phyloP scores from a whole-genome alignment of 2,113 vertebrate genomes.

The Panthera tigris region DNA sequence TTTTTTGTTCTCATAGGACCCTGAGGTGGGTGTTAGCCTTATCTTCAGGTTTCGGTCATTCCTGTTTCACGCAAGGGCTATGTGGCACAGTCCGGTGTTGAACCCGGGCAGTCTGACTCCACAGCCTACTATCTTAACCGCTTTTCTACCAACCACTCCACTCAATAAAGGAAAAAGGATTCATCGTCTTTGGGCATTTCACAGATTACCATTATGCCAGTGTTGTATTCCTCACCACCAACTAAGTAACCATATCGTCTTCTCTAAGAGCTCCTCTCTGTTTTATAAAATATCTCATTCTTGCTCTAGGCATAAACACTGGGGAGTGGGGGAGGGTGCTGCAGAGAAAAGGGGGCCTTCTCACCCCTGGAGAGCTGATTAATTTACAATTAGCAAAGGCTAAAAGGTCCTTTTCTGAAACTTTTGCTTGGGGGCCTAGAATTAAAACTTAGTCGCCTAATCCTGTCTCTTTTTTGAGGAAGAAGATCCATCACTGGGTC shows the following conservation, averaged over 20 bases:
- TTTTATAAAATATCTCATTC: conserved; percentile 51
- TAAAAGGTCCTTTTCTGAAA: conserved; percentile 53
- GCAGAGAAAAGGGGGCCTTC: not conserved
- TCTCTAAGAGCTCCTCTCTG: not conserved
- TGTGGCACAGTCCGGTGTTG: not conserved
- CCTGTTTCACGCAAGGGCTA: not conserved
- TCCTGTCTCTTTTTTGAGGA: not conserved
- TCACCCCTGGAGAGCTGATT: conserved; percentile 35
- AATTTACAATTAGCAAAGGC: conserved; percentile 59
- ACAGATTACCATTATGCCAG: not conserved
- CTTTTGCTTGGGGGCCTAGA: conserved; percentile 29
- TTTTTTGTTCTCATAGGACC: not conserved
- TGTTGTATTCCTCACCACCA: conserved; percentile 1
- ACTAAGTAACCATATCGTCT: conserved; percentile 8
- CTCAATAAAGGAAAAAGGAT: not conserved
- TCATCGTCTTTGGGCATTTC: not conserved
- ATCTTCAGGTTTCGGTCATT: not conserved
- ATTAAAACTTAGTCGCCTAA: conserved; percentile 48
- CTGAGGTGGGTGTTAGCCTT: not conserved
- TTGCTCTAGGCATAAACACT: conserved; percentile 53
- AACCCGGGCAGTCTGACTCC: not conserved
- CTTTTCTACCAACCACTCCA: not conserved
- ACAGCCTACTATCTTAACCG: not conserved
- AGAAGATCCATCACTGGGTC: not conserved
- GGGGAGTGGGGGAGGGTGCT: not conserved